A percentile compares a stretch with the other conserved stretches of the same genome.
Evolutionary conservation across 2,797 vertebrate genomes (phyloP).

Genomic region (Spea hammondii): DNA sequence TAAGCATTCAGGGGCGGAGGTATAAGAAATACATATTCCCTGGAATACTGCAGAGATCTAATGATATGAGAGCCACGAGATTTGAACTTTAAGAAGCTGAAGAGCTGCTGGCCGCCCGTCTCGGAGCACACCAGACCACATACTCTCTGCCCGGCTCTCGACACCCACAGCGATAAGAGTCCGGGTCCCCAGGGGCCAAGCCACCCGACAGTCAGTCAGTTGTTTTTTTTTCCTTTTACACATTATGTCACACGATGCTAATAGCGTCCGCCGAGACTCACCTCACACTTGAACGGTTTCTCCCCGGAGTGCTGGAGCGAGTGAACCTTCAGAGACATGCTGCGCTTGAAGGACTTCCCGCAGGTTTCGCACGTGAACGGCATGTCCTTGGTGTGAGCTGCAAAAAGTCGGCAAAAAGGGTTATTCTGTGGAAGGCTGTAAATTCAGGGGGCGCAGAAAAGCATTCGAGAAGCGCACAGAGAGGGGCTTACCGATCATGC

Average conservation of each 20-base stretch:
- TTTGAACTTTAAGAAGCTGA: too few relatives aligned
- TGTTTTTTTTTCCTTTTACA: too few relatives aligned
- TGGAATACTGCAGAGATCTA: too few relatives aligned
- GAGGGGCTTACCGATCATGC: too few relatives aligned
- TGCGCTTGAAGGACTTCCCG: conserved; percentile 95
- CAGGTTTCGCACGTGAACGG: conserved; percentile 97
- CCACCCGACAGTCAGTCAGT: not conserved
- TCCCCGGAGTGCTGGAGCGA: conserved; percentile 95
- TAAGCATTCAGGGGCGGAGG: not conserved
- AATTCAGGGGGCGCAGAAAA: too few relatives aligned
- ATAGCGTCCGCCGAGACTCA: conserved; percentile 56
- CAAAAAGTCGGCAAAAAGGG: not conserved
- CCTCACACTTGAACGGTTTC: conserved; percentile 97
- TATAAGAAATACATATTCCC: too few relatives aligned
- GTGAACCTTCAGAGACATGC: conserved; percentile 98
- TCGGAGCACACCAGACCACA: too few relatives aligned
- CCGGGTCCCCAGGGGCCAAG: not conserved
- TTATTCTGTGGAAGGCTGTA: not conserved
- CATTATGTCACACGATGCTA: too few relatives aligned
- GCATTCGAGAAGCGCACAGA: too few relatives aligned
- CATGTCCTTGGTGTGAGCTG: conserved; percentile 99
- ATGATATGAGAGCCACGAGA: too few relatives aligned
- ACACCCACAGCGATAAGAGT: not conserved
- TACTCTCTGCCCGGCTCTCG: too few relatives aligned
- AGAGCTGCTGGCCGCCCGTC: too few relatives aligned